phyloP scores from a whole-genome alignment of 64 coral and sea anemone species.

The Montipora capricornis region DNA sequence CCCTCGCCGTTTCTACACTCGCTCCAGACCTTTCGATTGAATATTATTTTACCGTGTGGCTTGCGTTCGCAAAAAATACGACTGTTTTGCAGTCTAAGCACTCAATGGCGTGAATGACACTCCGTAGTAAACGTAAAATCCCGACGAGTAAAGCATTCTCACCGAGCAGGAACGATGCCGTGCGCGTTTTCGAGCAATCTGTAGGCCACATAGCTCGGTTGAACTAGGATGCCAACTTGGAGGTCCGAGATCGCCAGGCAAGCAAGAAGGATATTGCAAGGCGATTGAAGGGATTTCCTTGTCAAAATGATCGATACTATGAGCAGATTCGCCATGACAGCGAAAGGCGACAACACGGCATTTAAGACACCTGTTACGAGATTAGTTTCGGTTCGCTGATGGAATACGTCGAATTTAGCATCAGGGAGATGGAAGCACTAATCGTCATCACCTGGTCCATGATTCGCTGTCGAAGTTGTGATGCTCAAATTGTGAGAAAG shows the following conservation, averaged over 20 bases:
- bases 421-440: constrained; percentile 50
- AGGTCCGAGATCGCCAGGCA: constrained; percentile 76
- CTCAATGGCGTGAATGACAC: constrained; percentile 84
- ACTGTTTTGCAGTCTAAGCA: too few relatives aligned
- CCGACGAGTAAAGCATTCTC: constrained; percentile 72
- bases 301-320: too few relatives aligned
- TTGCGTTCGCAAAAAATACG: too few relatives aligned
- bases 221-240: constrained; percentile 66
- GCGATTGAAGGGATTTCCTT: constrained; percentile 25
- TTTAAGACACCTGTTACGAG: too few relatives aligned
- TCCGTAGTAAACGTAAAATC: constrained; percentile 81
- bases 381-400: neutral
- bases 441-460: too few relatives aligned
- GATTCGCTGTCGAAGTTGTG: neutral
- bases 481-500: neutral
- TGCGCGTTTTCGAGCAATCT: constrained; percentile 68
- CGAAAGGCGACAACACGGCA: too few relatives aligned
- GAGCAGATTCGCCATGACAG: too few relatives aligned
- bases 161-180: constrained; percentile 70
- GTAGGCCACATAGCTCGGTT: constrained; percentile 69
- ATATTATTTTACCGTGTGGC: too few relatives aligned
- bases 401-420: constrained; percentile 31
- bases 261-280: constrained; percentile 72
- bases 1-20: too few relatives aligned
- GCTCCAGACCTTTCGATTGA: too few relatives aligned